Percentiles rank a stretch among this genome's conserved stretches.
phyloP scores from a whole-genome alignment of 2,797 vertebrate species.

The Percopsis omiscomaycus region DNA sequence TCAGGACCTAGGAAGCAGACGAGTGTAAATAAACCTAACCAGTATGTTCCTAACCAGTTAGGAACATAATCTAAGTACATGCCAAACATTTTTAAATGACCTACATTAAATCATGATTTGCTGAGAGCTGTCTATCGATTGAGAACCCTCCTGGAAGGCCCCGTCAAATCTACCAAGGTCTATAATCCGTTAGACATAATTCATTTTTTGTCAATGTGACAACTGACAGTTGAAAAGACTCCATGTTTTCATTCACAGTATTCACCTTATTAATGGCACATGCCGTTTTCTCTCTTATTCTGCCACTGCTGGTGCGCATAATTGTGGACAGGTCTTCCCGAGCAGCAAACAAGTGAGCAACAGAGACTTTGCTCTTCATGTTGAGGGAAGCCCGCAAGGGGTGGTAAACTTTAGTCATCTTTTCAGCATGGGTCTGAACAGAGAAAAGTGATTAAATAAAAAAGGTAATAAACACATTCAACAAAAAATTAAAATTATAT shows the following conservation, averaged over 20 bases:
- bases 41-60: no score
- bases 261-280: conserved; percentile 96
- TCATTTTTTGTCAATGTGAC: not conserved
- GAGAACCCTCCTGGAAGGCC: no score
- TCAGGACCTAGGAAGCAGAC: conserved; percentile 82
- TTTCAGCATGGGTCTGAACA: conserved; percentile 85
- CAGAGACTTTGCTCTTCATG: conserved; percentile 81
- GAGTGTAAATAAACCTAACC: not conserved
- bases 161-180: no score
- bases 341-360: conserved; percentile 90
- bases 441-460: conserved; percentile 20
- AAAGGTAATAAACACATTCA: not conserved
- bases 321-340: conserved; percentile 96
- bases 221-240: not conserved
- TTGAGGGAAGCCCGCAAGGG: conserved; percentile 85
- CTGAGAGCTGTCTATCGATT: no score
- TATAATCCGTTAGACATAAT: no score
- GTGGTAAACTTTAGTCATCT: conserved; percentile 90
- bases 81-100: no score
- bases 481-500: not conserved
- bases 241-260: not conserved
- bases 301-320: conserved; percentile 92
- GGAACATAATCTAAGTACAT: no score
- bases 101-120: not conserved
- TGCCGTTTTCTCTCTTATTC: conserved; percentile 89